A percentile compares a stretch with the other conserved stretches of the same genome.
Evolutionary conservation across 2,888 invertebrate genomes (phyloP).

Genomic region (Phytoseiulus persimilis): DNA sequence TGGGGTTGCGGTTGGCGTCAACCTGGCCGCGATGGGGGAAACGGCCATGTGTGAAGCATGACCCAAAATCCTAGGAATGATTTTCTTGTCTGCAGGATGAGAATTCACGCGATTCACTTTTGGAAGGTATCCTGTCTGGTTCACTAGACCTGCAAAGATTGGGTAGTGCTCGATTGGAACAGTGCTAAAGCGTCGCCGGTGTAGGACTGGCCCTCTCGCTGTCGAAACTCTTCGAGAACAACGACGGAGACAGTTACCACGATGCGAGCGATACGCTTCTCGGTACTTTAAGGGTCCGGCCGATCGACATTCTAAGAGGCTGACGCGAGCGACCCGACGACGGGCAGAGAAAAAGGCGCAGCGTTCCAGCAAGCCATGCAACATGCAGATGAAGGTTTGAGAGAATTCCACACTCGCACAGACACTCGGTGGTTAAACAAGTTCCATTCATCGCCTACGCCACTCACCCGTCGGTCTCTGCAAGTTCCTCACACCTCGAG

Average conservation of each 20-base stretch:
- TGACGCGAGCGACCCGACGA: not conserved
- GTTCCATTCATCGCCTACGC: not conserved
- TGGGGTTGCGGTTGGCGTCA: not conserved
- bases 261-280: not conserved
- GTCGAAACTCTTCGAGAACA: not conserved
- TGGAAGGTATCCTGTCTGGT: not conserved
- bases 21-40: not conserved
- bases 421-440: not conserved
- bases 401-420: not conserved
- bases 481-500: not conserved
- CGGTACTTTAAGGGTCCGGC: not conserved
- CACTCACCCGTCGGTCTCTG: conserved; percentile 33
- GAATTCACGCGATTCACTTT: not conserved
- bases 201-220: not conserved
- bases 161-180: not conserved
- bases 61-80: not conserved
- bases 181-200: not conserved
- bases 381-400: not conserved
- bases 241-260: not conserved
- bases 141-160: not conserved
- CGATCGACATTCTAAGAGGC: not conserved
- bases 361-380: not conserved
- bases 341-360: not conserved
- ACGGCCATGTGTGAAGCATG: not conserved
- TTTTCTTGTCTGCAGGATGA: not conserved